A percentile compares a stretch with the other conserved stretches of the same genome.
Conservation (phyloP, 2,797 vertebrate genomes). For the Salarias fasciatus region DNA sequence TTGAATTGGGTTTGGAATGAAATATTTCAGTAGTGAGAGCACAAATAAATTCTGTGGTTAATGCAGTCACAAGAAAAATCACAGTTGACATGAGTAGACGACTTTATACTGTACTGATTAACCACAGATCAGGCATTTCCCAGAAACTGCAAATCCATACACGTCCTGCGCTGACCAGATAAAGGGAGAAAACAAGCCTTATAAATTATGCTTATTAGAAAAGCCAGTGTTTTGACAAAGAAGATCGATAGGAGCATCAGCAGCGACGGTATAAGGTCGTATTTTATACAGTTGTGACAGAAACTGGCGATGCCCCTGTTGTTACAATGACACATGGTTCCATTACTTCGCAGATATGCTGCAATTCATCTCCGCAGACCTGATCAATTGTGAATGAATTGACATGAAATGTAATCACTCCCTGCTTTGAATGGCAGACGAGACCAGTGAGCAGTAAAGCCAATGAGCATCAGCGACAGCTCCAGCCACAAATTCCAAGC, state of each 20-base stretch:
- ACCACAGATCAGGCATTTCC: constrained; percentile 63
- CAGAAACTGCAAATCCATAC: constrained; percentile 64
- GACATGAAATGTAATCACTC: constrained; percentile 68
- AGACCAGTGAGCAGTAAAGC: constrained; percentile 47
- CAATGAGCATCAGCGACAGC: constrained; percentile 57
- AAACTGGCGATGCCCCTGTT: constrained; percentile 18
- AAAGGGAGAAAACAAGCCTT: constrained; percentile 9
- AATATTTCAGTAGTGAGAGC: constrained; percentile 20
- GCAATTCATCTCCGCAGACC: constrained; percentile 61
- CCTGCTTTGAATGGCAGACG: constrained; percentile 44
- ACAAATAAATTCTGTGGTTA: constrained; percentile 35
- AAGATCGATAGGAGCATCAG: constrained; percentile 9
- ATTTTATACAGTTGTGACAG: constrained; percentile 30
- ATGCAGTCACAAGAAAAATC: constrained; percentile 32
- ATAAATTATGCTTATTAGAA: constrained; percentile 22
- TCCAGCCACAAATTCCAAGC: constrained; percentile 54
- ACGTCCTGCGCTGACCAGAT: constrained; percentile 24
- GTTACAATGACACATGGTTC: constrained; percentile 34
- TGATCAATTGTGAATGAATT: constrained; percentile 62
- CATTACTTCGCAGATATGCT: constrained; percentile 50
- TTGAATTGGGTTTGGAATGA: constrained; percentile 7
- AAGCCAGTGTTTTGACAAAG: constrained; percentile 44
- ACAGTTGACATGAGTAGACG: constrained; percentile 34
- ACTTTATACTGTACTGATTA: constrained; percentile 64
- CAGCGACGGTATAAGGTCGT: constrained; percentile 24